A percentile compares a stretch with the other conserved stretches of the same genome.
phyloP scores from a whole-genome alignment of 2,797 vertebrate genomes.

The Oryzias dopingdopingensis region DNA sequence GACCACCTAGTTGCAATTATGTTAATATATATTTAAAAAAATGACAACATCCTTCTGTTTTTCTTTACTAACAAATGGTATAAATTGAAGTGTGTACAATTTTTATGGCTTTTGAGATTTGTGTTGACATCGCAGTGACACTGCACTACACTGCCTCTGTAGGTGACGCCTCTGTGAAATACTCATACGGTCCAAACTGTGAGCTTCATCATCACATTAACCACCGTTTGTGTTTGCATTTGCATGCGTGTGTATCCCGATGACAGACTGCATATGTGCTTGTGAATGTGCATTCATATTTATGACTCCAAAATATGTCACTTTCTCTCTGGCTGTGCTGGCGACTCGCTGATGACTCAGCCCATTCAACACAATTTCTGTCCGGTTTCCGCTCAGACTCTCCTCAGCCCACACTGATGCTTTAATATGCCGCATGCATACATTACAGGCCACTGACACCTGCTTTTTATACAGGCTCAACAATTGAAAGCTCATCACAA shows the following conservation, averaged over 20 bases:
- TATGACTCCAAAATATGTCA: slow-evolving; percentile 53
- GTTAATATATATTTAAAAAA: no score
- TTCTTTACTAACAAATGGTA: no score
- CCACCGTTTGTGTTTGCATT: background rate
- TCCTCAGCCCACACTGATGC: slow-evolving; percentile 24
- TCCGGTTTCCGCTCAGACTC: slow-evolving; percentile 46
- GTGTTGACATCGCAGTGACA: slow-evolving; percentile 7
- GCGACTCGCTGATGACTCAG: slow-evolving; percentile 54
- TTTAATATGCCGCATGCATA: slow-evolving; percentile 25
- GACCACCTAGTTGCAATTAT: background rate
- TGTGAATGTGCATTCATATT: slow-evolving; percentile 25
- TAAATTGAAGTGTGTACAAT: slow-evolving; percentile 1
- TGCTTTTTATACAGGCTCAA: slow-evolving; percentile 34
- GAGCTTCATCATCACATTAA: slow-evolving; percentile 11
- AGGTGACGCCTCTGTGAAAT: slow-evolving; percentile 13
- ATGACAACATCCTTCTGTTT: no score
- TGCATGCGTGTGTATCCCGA: background rate
- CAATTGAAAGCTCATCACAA: slow-evolving; percentile 42
- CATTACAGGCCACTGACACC: slow-evolving; percentile 27
- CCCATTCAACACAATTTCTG: slow-evolving; percentile 44
- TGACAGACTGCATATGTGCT: slow-evolving; percentile 10
- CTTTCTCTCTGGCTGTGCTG: slow-evolving; percentile 38
- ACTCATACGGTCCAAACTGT: slow-evolving; percentile 18
- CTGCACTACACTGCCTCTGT: background rate
- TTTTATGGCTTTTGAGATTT: background rate